phyloP scores from a whole-genome alignment of 2,113 vertebrate genomes.

The Pardalotus punctatus region DNA sequence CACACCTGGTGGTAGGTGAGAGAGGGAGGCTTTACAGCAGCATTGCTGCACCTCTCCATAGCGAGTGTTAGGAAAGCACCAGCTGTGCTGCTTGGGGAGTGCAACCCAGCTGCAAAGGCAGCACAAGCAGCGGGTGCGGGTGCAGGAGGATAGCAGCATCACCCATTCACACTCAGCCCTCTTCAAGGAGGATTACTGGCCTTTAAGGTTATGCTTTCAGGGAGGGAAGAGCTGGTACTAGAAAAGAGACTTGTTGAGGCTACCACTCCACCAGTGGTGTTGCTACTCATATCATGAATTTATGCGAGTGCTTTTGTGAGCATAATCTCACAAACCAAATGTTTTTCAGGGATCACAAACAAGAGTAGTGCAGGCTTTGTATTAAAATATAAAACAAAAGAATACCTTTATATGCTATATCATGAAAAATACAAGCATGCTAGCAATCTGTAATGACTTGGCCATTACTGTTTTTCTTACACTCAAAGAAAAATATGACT shows the following conservation, averaged over 20 bases:
- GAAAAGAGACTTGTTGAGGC: neutral
- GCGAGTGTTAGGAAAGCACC: neutral
- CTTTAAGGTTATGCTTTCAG: neutral
- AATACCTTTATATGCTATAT: neutral
- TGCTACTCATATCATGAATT: neutral
- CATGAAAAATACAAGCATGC: conserved; percentile 1
- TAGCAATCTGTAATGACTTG: neutral
- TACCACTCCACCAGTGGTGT: neutral
- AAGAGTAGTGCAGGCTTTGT: neutral
- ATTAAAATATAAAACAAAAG: neutral
- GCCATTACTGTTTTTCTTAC: conserved; percentile 18
- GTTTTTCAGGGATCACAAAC: neutral
- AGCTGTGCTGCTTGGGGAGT: neutral
- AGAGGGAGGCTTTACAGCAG: neutral
- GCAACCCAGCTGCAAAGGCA: neutral
- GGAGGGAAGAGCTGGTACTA: neutral
- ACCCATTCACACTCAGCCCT: neutral
- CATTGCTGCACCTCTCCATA: neutral
- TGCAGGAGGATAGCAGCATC: neutral
- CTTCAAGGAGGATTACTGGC: neutral
- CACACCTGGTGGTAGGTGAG: neutral
- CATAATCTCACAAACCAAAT: neutral
- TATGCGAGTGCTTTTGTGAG: neutral
- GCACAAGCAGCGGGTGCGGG: neutral
- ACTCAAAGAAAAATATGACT: conserved; percentile 8